phyloP scores from a whole-genome alignment of 2,113 vertebrate genomes.

The Cyrtonyx montezumae region DNA sequence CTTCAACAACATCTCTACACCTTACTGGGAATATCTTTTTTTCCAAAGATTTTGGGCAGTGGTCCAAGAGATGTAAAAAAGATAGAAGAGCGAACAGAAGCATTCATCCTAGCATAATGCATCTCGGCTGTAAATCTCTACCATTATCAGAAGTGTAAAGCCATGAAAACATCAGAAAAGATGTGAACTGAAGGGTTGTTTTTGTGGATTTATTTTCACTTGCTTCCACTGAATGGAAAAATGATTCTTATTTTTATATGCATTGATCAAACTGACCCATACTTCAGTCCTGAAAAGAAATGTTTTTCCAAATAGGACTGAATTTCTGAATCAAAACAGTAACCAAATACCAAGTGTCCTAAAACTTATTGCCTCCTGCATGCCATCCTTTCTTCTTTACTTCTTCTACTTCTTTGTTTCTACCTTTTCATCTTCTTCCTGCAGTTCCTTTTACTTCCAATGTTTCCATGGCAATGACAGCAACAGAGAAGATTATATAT shows the following conservation, averaged over 20 bases:
- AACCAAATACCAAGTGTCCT: not conserved
- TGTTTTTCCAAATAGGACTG: not conserved
- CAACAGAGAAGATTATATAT: conserved; percentile 32
- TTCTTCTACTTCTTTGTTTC: conserved; percentile 4
- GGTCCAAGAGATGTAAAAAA: not conserved
- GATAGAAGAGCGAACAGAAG: not conserved
- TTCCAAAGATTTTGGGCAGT: not conserved
- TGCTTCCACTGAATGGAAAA: not conserved
- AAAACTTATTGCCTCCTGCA: not conserved
- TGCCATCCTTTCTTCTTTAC: not conserved
- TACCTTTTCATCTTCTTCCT: conserved; percentile 50
- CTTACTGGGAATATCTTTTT: not conserved
- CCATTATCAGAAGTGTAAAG: not conserved
- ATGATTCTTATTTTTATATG: not conserved
- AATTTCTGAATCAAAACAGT: not conserved
- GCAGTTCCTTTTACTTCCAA: conserved; percentile 37
- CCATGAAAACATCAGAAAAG: not conserved
- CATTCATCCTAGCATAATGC: not conserved
- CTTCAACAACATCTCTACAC: not conserved
- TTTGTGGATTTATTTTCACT: not conserved
- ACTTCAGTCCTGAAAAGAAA: not conserved
- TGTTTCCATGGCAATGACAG: conserved; percentile 66
- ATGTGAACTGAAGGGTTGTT: not conserved
- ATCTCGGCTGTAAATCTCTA: not conserved
- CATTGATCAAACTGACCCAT: not conserved